Evolutionary conservation across 2,113 vertebrate genomes (phyloP).

Genomic region (Origma solitaria): DNA sequence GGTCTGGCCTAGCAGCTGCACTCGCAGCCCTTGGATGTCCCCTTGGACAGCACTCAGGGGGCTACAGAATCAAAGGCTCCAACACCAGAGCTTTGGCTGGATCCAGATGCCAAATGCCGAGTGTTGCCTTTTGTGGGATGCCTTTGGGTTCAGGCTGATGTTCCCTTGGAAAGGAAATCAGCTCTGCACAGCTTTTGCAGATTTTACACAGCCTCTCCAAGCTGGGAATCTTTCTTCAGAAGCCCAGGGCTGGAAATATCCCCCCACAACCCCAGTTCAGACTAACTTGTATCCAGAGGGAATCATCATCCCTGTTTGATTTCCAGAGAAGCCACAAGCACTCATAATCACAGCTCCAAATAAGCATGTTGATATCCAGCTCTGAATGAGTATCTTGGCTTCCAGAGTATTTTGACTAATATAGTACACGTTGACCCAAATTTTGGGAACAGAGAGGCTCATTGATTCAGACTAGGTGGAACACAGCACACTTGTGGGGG

Average conservation of each 20-base stretch:
- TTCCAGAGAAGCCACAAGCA: neutral
- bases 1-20: neutral
- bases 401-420: conserved; percentile 4
- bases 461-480: neutral
- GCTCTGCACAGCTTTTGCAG: neutral
- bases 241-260: neutral
- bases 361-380: neutral
- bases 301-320: neutral
- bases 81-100: neutral
- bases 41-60: neutral
- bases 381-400: neutral
- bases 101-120: neutral
- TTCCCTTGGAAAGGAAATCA: neutral
- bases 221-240: neutral
- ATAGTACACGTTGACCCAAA: neutral
- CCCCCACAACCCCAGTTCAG: neutral
- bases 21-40: neutral
- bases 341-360: neutral
- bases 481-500: neutral
- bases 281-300: neutral
- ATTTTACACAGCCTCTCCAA: neutral
- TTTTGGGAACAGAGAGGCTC: neutral
- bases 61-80: neutral
- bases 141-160: neutral
- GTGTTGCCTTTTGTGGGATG: neutral